phyloP scores from a whole-genome alignment of 2,113 vertebrate species.

The Zosterops lateralis region DNA sequence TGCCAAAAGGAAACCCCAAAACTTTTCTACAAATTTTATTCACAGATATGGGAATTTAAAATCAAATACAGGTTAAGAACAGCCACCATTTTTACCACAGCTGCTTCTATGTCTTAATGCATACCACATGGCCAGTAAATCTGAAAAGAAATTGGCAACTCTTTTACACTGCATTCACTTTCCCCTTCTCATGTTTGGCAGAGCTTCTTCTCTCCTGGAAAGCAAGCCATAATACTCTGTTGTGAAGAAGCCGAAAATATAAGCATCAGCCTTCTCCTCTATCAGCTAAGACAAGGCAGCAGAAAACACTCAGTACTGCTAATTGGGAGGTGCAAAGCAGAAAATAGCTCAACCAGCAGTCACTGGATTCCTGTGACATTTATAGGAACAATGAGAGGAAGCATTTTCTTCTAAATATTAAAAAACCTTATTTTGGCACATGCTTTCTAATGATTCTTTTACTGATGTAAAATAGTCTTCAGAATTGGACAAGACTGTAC shows the following conservation, averaged over 20 bases:
- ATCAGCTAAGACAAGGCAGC: neutral
- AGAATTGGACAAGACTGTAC: neutral
- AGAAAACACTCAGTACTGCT: neutral
- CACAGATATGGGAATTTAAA: constrained; percentile 4
- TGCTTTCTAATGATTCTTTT: neutral
- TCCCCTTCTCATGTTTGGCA: neutral
- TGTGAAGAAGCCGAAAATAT: neutral
- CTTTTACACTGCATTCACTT: neutral
- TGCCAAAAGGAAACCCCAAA: neutral
- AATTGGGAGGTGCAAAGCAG: neutral
- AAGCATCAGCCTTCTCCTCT: neutral
- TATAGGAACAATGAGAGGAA: neutral
- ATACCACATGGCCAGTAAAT: neutral
- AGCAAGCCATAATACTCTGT: neutral
- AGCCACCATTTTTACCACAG: neutral
- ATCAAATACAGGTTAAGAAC: neutral
- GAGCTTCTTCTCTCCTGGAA: neutral
- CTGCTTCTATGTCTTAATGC: neutral
- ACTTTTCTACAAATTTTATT: neutral
- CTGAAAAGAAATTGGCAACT: neutral
- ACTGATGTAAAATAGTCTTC: neutral
- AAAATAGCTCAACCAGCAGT: neutral
- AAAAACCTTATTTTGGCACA: neutral
- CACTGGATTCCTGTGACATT: neutral
- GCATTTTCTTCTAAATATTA: neutral